Evolutionary conservation across 1,140 invertebrate genomes (phyloP).

Genomic region (Drosophila leontia): DNA sequence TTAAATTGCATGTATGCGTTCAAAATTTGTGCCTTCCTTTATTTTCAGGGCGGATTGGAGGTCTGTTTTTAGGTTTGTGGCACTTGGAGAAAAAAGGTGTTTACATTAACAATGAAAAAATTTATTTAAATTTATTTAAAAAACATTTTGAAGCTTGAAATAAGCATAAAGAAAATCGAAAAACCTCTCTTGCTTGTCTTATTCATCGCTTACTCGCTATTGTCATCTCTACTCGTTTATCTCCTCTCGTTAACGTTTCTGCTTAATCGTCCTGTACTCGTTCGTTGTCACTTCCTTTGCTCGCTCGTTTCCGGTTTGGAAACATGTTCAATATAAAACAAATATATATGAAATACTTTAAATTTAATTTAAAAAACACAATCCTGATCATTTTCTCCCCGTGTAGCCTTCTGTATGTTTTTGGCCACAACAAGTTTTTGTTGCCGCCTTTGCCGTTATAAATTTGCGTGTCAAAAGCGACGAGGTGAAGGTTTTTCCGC

Average conservation of each 20-base stretch:
- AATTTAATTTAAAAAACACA: not conserved
- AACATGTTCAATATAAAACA: not conserved
- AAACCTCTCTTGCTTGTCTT: too few species aligned
- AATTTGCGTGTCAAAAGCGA: slow-evolving; percentile 82
- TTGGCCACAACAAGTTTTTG: slow-evolving; percentile 72
- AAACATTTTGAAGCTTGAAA: too few species aligned
- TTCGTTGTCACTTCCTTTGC: not conserved
- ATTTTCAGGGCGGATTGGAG: slow-evolving; percentile 3
- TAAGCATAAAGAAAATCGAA: too few species aligned
- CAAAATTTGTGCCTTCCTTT: slow-evolving; percentile 45
- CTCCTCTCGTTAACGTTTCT: not conserved
- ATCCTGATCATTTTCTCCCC: not conserved
- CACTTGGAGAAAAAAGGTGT: not conserved
- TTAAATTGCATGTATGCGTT: slow-evolving; percentile 82
- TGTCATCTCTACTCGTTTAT: not conserved
- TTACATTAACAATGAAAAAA: too few species aligned
- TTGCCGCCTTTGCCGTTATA: slow-evolving; percentile 66
- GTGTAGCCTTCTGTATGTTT: slow-evolving; percentile 17
- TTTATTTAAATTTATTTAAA: too few species aligned
- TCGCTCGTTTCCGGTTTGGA: not conserved
- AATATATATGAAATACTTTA: too few species aligned
- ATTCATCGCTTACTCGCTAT: too few species aligned
- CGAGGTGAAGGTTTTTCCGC: slow-evolving; percentile 65
- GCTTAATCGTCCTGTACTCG: not conserved
- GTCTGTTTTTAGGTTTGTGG: not conserved